These are phyloP conservation scores for Poeciliopsis occidentalis DNA, from an alignment of 2,113 vertebrate species.

Conservation along the genomic window DNA sequence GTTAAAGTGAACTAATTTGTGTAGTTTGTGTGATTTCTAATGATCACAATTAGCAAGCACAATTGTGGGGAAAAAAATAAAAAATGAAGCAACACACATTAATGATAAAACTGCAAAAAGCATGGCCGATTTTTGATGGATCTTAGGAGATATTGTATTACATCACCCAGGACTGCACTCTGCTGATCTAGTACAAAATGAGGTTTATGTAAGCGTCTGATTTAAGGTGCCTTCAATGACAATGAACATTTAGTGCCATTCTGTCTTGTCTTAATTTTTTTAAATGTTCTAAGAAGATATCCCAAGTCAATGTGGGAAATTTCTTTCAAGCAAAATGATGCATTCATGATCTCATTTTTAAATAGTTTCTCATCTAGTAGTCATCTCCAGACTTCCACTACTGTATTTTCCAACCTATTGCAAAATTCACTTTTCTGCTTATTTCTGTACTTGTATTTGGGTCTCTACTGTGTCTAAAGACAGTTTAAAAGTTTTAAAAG, in stretches of 20 bases:
- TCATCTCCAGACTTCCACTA: no score
- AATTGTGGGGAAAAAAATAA: no score
- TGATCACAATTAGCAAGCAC: no score
- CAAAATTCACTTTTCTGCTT: no score
- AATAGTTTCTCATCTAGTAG: no score
- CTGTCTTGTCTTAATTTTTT: not conserved
- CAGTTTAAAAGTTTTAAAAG: no score
- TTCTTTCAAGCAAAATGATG: not conserved
- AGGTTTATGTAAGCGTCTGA: constrained; percentile 5
- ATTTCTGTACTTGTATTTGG: no score
- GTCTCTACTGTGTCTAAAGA: no score
- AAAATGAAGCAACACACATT: no score
- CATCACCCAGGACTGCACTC: not conserved
- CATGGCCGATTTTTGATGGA: no score
- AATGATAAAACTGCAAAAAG: no score
- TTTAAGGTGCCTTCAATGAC: not conserved
- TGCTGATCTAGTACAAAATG: not conserved
- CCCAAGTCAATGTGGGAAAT: not conserved
- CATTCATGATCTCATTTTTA: not conserved
- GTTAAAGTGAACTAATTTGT: not conserved
- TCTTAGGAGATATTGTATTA: not conserved
- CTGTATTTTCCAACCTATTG: no score
- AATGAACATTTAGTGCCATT: not conserved
- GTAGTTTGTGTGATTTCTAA: not conserved
- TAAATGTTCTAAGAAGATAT: not conserved